Percentiles rank a stretch among this genome's conserved stretches.
These are phyloP conservation scores for Epinotia brunnichana DNA, from an alignment of 2,888 invertebrate species.

Conservation along the genomic window DNA sequence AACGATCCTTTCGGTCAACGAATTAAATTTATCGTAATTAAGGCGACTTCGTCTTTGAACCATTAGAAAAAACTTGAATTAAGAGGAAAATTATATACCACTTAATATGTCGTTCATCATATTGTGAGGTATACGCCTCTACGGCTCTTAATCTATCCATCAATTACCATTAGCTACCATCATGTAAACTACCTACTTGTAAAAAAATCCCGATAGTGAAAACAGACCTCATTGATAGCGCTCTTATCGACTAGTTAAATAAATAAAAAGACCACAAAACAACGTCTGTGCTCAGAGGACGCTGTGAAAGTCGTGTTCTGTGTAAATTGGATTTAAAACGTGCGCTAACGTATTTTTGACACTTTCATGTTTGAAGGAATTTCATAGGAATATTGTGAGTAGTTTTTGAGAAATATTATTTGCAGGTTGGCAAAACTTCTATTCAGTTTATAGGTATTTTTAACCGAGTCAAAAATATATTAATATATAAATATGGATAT, in stretches of 20 bases:
- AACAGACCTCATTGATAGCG: slow-evolving; percentile 17
- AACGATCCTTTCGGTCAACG: no score
- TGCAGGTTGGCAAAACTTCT: no score
- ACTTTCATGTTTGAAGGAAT: neutral
- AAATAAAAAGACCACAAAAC: slow-evolving; percentile 7
- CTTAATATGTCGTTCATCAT: no score
- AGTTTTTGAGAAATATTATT: neutral
- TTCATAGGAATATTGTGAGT: neutral
- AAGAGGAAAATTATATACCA: neutral
- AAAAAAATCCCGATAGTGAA: slow-evolving; percentile 15
- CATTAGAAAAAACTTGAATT: no score
- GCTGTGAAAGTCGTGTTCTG: neutral
- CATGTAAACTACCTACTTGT: no score
- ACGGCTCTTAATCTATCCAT: neutral
- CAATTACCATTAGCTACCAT: slow-evolving; percentile 4
- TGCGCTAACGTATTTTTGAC: no score
- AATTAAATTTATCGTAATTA: neutral
- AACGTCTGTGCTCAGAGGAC: neutral
- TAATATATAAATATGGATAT: no score
- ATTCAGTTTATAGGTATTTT: no score
- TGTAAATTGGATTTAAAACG: neutral
- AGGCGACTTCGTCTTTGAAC: no score
- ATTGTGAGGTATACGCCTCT: no score
- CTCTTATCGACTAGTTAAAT: slow-evolving; percentile 11
- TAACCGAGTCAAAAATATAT: no score